Conservation (phyloP, 2,113 vertebrate genomes). For the Coregonus clupeaformis region DNA sequence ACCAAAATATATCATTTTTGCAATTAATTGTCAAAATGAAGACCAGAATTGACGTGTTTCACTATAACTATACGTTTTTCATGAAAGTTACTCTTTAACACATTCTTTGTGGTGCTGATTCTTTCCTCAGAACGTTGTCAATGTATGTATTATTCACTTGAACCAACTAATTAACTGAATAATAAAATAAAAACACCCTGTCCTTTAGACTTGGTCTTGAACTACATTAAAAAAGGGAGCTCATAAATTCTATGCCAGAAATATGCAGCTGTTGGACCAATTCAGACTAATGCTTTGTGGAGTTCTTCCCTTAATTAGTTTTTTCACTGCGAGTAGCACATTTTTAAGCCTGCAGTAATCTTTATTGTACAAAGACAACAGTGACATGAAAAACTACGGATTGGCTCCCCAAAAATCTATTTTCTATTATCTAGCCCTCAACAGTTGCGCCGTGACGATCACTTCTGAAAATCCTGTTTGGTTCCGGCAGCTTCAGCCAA, state of each 20-base stretch:
- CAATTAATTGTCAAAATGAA: too few relatives aligned
- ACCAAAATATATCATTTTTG: too few relatives aligned
- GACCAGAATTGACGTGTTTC: too few relatives aligned
- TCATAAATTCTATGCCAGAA: background rate
- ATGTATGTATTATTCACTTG: too few relatives aligned
- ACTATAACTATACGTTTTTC: too few relatives aligned
- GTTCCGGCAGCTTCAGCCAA: conserved; percentile 17
- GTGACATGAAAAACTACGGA: conserved; percentile 18
- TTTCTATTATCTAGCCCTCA: conserved; percentile 34
- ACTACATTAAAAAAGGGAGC: too few relatives aligned
- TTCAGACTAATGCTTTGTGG: background rate
- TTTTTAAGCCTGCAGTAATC: conserved; percentile 2
- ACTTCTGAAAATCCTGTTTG: conserved; percentile 31
- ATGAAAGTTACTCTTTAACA: too few relatives aligned
- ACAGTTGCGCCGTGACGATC: conserved; percentile 33
- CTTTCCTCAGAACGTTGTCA: too few relatives aligned
- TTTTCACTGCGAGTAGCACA: background rate
- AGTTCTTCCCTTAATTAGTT: background rate
- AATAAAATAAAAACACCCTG: too few relatives aligned
- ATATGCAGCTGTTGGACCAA: background rate
- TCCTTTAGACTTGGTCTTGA: too few relatives aligned
- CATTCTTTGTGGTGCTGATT: too few relatives aligned
- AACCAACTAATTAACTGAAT: too few relatives aligned
- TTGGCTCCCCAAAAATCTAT: conserved; percentile 18
- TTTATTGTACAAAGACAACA: conserved; percentile 18